Percentiles rank a stretch among this genome's conserved stretches.
Conservation (phyloP, 2,797 vertebrate species). For the Fundulus diaphanus region DNA sequence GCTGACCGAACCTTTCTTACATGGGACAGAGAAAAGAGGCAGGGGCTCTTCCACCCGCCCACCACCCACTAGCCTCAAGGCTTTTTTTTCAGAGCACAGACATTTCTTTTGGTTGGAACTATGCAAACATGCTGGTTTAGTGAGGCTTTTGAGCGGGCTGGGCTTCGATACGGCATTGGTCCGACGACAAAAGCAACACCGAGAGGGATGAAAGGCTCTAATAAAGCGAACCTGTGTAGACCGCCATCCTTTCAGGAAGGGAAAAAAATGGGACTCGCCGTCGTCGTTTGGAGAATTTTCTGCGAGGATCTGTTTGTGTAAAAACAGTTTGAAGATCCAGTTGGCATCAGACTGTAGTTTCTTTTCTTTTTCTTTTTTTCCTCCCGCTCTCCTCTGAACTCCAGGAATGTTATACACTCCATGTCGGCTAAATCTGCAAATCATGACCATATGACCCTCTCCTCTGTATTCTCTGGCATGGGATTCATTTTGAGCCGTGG, state of each 20-base stretch:
- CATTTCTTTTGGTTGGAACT: conserved; percentile 76
- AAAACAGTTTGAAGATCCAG: conserved; percentile 68
- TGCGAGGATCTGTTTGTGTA: conserved; percentile 62
- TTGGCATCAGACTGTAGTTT: conserved; percentile 72
- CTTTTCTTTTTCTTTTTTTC: conserved; percentile 30
- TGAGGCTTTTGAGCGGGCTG: conserved; percentile 61
- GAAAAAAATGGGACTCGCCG: conserved; percentile 32
- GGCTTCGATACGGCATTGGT: conserved; percentile 65
- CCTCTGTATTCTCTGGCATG: conserved; percentile 66
- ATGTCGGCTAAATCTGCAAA: conserved; percentile 78
- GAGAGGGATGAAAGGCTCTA: conserved; percentile 64
- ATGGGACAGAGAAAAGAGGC: conserved; percentile 72
- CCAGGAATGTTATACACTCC: conserved; percentile 77
- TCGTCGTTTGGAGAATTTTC: conserved; percentile 48
- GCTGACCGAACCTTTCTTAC: conserved; percentile 77
- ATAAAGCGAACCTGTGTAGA: conserved; percentile 65
- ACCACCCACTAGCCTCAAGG: conserved; percentile 60
- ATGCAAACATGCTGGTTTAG: conserved; percentile 76
- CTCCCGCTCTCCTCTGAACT: conserved; percentile 63
- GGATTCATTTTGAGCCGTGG: conserved; percentile 58
- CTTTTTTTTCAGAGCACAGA: conserved; percentile 36
- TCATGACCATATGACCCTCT: conserved; percentile 80
- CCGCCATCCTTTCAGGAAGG: conserved; percentile 28
- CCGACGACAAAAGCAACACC: conserved; percentile 69
- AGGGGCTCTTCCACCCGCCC: conserved; percentile 58